Evolutionary conservation across 1,140 invertebrate genomes (phyloP).

Genomic region (Dufourea novaeangliae): DNA sequence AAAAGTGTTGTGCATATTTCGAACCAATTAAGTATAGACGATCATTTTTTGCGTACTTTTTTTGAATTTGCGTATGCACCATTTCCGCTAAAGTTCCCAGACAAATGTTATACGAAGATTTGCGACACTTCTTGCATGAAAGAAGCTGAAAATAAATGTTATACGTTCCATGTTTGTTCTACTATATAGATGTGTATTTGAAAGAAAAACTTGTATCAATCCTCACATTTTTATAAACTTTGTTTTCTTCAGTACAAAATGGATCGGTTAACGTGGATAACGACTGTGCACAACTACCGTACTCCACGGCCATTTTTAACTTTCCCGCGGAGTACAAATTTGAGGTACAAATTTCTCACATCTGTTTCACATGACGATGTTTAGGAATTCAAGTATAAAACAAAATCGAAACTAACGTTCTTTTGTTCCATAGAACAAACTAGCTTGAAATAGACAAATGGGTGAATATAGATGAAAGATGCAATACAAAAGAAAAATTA

Average conservation of each 20-base stretch:
- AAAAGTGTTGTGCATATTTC: constrained; percentile 8
- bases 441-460: no score
- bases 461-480: no score
- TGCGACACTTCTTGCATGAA: not conserved
- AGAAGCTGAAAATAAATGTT: constrained; percentile 12
- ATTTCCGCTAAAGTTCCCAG: constrained; percentile 5
- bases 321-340: constrained; percentile 8
- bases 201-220: not conserved
- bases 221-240: not conserved
- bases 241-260: not conserved
- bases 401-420: constrained; percentile 2
- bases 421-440: not conserved
- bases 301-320: constrained; percentile 12
- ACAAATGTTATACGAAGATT: constrained; percentile 9
- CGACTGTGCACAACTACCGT: not conserved
- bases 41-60: not conserved
- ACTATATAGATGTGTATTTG: not conserved
- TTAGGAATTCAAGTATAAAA: not conserved
- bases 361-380: not conserved
- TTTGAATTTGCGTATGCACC: constrained; percentile 22
- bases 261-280: not conserved
- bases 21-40: not conserved
- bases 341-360: not conserved
- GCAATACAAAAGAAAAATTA: no score
- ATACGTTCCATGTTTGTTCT: not conserved